phyloP scores from a whole-genome alignment of 2,888 invertebrate genomes.

The Dolomedes plantarius region DNA sequence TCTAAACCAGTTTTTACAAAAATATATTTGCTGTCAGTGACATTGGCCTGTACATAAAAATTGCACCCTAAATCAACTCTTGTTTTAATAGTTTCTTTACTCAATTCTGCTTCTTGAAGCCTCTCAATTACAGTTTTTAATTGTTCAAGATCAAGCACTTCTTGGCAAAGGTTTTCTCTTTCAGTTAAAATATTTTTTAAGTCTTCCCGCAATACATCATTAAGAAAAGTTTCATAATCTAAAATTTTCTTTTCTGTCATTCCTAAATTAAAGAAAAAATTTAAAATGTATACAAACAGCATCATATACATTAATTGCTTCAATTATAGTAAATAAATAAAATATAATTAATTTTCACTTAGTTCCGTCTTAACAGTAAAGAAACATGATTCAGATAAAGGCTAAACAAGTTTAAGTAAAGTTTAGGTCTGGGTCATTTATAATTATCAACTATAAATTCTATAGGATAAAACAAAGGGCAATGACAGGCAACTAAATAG shows the following conservation, averaged over 20 bases:
- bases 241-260: constrained; percentile 77
- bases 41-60: constrained; percentile 87
- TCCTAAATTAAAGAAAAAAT: constrained; percentile 8
- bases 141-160: constrained; percentile 85
- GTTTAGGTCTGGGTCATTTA: no score
- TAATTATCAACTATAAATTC: no score
- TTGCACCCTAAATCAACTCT: constrained; percentile 89
- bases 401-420: no score
- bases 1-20: constrained; percentile 86
- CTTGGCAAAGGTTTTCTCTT: constrained; percentile 82
- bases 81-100: constrained; percentile 82
- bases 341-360: no score
- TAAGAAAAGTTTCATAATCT: constrained; percentile 85
- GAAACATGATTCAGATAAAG: no score
- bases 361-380: no score
- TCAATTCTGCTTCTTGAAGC: constrained; percentile 79
- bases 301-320: no score
- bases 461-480: no score
- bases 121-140: constrained; percentile 84
- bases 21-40: constrained; percentile 83
- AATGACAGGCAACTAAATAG: no score
- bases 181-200: constrained; percentile 80
- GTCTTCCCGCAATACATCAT: constrained; percentile 86
- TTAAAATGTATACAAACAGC: no score
- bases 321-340: no score